Conservation (phyloP, 2,113 vertebrate genomes). For the Hydrochoerus hydrochaeris region DNA sequence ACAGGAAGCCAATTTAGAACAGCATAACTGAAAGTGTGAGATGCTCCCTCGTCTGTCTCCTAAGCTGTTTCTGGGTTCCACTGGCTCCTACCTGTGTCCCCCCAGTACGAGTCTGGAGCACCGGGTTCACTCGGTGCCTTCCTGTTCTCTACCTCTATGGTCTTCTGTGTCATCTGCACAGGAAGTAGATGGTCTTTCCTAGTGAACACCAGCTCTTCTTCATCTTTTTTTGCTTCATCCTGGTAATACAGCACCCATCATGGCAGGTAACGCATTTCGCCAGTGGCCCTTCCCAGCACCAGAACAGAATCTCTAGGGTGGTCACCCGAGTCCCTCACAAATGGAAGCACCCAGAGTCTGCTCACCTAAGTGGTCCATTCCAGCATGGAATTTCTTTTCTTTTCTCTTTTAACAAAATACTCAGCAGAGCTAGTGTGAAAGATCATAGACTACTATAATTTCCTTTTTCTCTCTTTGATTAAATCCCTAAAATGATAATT, state of each 20-base stretch:
- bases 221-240: too few species aligned
- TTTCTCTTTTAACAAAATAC: background rate
- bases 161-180: background rate
- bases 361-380: fast-evolving
- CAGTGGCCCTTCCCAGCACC: background rate
- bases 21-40: too few species aligned
- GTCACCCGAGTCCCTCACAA: fast-evolving
- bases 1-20: background rate
- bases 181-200: background rate
- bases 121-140: background rate
- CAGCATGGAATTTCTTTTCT: background rate
- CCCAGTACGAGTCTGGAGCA: too few species aligned
- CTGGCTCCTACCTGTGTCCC: fast-evolving
- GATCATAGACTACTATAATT: background rate
- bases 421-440: background rate
- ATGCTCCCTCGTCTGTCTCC: background rate
- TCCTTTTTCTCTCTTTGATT: background rate
- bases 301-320: fast-evolving
- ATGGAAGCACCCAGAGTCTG: fast-evolving
- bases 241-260: too few species aligned
- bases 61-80: background rate
- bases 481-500: background rate
- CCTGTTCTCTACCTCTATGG: background rate
- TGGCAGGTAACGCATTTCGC: background rate
- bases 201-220: background rate